Base-by-base conservation (phyloP, 2,888 invertebrate genomes). In the Agrochola macilenta region DNA sequence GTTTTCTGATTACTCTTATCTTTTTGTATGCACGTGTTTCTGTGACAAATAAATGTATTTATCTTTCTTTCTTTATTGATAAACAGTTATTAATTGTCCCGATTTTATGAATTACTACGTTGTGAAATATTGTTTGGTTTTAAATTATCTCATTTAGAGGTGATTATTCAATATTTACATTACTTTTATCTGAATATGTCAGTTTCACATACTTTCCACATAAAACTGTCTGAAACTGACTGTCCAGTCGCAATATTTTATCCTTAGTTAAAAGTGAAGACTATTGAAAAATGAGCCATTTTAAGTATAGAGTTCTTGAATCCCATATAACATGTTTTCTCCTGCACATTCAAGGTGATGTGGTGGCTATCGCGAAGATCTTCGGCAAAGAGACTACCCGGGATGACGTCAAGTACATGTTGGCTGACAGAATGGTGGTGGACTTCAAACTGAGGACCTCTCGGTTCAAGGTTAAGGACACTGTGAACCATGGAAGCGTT, bases 401-500 rank as follows among this genome's bases (percentile, higher is more conserved):
- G 73, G 96, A 98, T 26, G 97, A 97, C 43, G 95, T 97, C 12
- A 97, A 97, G 82, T 98, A 97, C 91, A 97, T 98, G 98, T 96
- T 97, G 87, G 97, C 98, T 7, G 97, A 97, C 7, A 97, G 97
- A 77, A 95, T 98, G 89, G 92, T 97, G 35, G 97, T 98, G 0
- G 98, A 98, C 93, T 98, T 98, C 94, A 97, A 97, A 89, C 94
- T 98, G 81, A 97, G 97, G 81, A 97, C 97, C 80, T 97, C 98
- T 8, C 95, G 98, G 88, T 98, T 98, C 94, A 97, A 97, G 87
- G 97, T 98, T 35, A 95, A 97, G 82, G 98, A 98, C 88, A 97
- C 97, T 12, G 97, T 98, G 81, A 98, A 98, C 93, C 97, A 98
- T 70, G 98, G 98, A 90, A 98, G 98, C 87, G 97, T 98, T 76